Evolutionary conservation across 2,113 vertebrate genomes (phyloP).

Genomic region (Climacteris rufus): DNA sequence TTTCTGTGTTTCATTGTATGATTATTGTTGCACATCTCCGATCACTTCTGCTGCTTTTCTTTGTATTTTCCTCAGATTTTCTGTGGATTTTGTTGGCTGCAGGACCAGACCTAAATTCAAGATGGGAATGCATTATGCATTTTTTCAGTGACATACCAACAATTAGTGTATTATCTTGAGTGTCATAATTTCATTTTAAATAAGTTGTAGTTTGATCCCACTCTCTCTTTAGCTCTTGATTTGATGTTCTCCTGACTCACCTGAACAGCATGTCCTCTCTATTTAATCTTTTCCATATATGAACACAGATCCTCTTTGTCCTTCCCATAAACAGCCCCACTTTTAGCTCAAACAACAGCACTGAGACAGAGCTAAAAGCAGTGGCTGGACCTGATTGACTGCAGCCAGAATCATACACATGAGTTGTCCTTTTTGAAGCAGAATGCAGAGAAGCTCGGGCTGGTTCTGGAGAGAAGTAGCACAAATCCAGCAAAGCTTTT

Average conservation of each 20-base stretch:
- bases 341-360: background rate
- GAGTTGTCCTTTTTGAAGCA: background rate
- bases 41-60: background rate
- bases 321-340: background rate
- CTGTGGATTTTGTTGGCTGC: background rate
- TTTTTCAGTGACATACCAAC: background rate
- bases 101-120: background rate
- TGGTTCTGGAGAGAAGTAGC: background rate
- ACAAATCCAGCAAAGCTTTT: background rate
- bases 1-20: background rate
- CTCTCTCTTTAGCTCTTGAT: background rate
- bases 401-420: background rate
- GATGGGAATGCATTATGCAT: background rate
- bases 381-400: background rate
- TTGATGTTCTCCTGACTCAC: background rate
- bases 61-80: background rate
- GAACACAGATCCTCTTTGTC: background rate
- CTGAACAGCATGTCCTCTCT: background rate
- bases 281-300: background rate
- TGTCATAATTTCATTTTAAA: background rate
- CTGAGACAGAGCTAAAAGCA: background rate
- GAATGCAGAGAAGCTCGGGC: background rate
- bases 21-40: background rate
- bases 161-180: background rate
- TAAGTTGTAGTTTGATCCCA: background rate